phyloP scores from a whole-genome alignment of 2,797 vertebrate species.

The Vultur gryphus region DNA sequence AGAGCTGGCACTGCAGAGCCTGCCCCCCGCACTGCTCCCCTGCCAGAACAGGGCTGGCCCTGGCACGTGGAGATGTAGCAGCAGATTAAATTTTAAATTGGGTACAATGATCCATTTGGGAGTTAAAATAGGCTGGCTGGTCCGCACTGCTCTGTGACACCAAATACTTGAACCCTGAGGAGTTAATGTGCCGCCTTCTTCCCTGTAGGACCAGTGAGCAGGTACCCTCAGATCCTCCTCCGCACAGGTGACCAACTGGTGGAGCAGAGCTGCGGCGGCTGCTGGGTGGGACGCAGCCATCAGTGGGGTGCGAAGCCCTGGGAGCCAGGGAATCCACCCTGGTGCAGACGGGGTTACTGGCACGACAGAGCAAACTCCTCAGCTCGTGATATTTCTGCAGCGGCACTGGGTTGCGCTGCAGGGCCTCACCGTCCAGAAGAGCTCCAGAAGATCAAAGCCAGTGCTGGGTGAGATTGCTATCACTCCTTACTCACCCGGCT shows the following conservation, averaged over 20 bases:
- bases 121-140: not conserved
- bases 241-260: no score
- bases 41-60: not conserved
- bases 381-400: not conserved
- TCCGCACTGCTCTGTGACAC: not conserved
- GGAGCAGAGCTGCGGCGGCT: rapidly evolving
- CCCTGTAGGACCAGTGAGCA: not conserved
- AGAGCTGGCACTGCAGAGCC: not conserved
- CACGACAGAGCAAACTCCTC: not conserved
- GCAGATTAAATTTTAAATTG: not conserved
- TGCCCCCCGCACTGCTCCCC: not conserved
- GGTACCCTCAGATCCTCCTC: not conserved
- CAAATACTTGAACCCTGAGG: not conserved
- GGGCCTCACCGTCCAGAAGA: not conserved
- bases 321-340: not conserved
- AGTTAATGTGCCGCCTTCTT: not conserved
- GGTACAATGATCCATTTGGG: not conserved
- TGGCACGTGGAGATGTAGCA: not conserved
- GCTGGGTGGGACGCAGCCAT: rapidly evolving
- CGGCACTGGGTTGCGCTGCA: not conserved
- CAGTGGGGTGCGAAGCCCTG: not conserved
- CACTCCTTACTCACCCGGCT: not conserved
- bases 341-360: not conserved
- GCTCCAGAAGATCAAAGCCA: not conserved
- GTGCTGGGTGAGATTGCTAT: not conserved